Base-by-base conservation (phyloP, 2,113 vertebrate species). In the Sinosuthora webbiana region DNA sequence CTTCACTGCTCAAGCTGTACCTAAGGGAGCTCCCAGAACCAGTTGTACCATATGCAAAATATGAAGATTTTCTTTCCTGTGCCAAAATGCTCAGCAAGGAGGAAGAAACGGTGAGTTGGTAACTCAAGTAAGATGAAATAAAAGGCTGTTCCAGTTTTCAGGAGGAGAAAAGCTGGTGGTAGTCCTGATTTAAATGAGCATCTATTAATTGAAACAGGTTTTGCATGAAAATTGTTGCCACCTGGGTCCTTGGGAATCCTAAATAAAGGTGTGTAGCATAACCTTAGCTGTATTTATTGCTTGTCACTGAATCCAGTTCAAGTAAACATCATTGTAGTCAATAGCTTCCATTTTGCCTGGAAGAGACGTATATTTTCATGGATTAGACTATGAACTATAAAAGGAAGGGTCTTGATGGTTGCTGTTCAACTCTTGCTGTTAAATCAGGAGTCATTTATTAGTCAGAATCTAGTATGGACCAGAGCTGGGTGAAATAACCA, bases 11-110 rank as follows among this genome's bases (percentile, higher is more conserved):
- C 65, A 99, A 99, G 97, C 98, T 99, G 65, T 99, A 99, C 91
- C 98, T 99, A 37, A 98, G 99, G 91, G 99, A 99, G 45, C 98
- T 99, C 42, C 99, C 99, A 1, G 99, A 99, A 83, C 99, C 99
- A 0, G 99, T 99, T 28, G 97, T 99, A 95, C 99, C 99, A 3
- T 99, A 99, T 4, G 97, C 98, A 69, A 99, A 99, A 86, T 99
- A 99, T 0, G 99, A 99, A 25, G 99, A 99, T 75, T 99, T 99
- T 91, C 97, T 99, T 94, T 97, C 98, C 78, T 99, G 98, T 74
- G 98, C 99, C 97, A 99, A 99, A 93, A 97, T 98, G 42, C 98
- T 99, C 81, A 98, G 98, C 97, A 99, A 99, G 95, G 99, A 99
- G 70, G 99, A 99, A 44, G 99, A 99, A 95, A 97, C 90, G 77